Percentiles rank a stretch among this genome's conserved stretches.
These are phyloP conservation scores for Dynastes grantii DNA, from an alignment of 2,888 invertebrate genomes.

Conservation along the genomic window DNA sequence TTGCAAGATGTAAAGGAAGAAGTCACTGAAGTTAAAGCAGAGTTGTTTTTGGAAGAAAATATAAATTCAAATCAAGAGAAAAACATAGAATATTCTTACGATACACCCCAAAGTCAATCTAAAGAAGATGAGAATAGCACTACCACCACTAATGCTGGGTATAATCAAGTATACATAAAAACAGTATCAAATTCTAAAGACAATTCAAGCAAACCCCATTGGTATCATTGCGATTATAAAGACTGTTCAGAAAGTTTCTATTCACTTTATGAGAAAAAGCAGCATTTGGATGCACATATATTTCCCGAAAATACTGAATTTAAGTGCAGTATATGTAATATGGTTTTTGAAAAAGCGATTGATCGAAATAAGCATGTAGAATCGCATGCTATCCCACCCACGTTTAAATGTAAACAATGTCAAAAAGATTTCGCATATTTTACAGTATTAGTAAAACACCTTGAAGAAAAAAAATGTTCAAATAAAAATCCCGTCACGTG, in stretches of 20 bases:
- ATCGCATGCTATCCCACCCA: conserved; percentile 52
- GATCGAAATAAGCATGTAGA: conserved; percentile 55
- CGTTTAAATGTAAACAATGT: conserved; percentile 52
- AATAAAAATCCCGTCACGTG: conserved; percentile 42
- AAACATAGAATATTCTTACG: conserved; percentile 22
- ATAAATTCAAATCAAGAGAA: conserved; percentile 26
- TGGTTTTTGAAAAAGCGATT: conserved; percentile 50
- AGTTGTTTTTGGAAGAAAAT: conserved; percentile 30
- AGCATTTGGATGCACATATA: conserved; percentile 52
- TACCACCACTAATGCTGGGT: neutral
- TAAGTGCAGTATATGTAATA: conserved; percentile 54
- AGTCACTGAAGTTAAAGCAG: conserved; percentile 25
- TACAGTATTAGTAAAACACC: conserved; percentile 52
- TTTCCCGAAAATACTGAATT: conserved; percentile 52
- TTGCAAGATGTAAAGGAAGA: conserved; percentile 36
- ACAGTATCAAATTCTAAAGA: conserved; percentile 31
- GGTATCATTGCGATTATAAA: conserved; percentile 51
- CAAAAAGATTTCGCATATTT: conserved; percentile 53
- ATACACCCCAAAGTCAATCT: neutral
- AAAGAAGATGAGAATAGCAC: conserved; percentile 19
- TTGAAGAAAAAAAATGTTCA: conserved; percentile 50
- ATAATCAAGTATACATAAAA: conserved; percentile 17
- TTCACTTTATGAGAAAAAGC: conserved; percentile 52
- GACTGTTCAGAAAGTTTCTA: conserved; percentile 50
- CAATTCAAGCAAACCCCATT: conserved; percentile 38